Evolutionary conservation across 2,797 vertebrate species (phyloP).

Genomic region (Rhabdophis nuchalis): DNA sequence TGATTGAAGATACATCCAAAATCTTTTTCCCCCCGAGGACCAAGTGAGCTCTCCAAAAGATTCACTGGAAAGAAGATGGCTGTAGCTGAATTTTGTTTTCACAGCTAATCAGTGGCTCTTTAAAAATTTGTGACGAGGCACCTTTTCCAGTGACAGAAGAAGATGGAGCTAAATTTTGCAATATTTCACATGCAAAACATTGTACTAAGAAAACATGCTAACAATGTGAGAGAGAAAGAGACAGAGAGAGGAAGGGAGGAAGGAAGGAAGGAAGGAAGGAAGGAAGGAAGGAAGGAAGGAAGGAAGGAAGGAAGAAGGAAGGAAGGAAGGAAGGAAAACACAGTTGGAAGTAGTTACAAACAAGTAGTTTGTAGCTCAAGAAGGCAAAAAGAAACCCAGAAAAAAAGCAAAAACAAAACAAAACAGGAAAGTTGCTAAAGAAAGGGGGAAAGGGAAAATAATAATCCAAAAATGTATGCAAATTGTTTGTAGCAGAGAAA

Average conservation of each 20-base stretch:
- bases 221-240: too few species aligned
- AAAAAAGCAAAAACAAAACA: neutral
- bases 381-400: neutral
- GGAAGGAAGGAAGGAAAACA: neutral
- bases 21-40: neutral
- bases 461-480: neutral
- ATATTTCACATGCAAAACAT: neutral
- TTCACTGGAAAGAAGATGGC: neutral
- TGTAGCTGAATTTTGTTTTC: neutral
- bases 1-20: neutral
- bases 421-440: neutral
- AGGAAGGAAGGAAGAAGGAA: neutral
- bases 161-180: neutral
- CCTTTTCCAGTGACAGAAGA: neutral
- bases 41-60: neutral
- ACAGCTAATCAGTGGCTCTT: neutral
- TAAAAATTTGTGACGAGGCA: neutral
- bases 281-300: neutral
- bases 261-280: neutral
- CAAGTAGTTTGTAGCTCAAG: too few species aligned
- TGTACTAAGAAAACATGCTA: too few species aligned
- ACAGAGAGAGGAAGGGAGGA: too few species aligned
- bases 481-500: neutral
- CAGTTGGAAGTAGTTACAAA: too few species aligned
- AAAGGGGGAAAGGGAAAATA: neutral